Conservation (phyloP, 2,113 vertebrate genomes). For the Axis porcinus region DNA sequence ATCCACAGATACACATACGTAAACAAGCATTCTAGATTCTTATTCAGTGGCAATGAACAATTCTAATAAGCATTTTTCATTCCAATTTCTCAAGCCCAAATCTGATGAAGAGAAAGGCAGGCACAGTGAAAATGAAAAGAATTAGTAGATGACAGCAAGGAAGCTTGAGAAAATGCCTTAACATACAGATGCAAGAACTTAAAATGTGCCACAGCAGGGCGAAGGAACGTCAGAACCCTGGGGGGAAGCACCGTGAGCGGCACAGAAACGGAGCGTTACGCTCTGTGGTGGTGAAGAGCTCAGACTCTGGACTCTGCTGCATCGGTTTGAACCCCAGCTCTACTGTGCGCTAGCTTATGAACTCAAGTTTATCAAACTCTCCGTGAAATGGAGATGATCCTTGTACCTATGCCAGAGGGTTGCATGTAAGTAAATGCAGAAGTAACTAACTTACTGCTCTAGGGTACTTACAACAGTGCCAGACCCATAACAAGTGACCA, state of each 20-base stretch:
- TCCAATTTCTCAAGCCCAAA: not conserved
- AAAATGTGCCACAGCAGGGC: too few relatives aligned
- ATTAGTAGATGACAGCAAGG: not conserved
- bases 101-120: not conserved
- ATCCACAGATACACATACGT: not conserved
- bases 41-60: not conserved
- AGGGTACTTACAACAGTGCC: not conserved
- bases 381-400: not conserved
- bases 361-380: not conserved
- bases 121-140: not conserved
- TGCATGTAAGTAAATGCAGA: not conserved
- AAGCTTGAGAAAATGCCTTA: not conserved
- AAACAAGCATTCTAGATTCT: not conserved
- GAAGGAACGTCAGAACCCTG: not conserved
- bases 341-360: not conserved
- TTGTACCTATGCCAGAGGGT: not conserved
- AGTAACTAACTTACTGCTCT: not conserved
- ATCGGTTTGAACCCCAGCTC: not conserved
- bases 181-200: not conserved
- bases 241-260: fast-evolving
- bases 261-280: fast-evolving
- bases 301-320: not conserved
- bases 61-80: not conserved
- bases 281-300: fast-evolving
- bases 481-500: not conserved